Conservation (phyloP, 2,888 invertebrate species). For the Ophion obscuratus region DNA sequence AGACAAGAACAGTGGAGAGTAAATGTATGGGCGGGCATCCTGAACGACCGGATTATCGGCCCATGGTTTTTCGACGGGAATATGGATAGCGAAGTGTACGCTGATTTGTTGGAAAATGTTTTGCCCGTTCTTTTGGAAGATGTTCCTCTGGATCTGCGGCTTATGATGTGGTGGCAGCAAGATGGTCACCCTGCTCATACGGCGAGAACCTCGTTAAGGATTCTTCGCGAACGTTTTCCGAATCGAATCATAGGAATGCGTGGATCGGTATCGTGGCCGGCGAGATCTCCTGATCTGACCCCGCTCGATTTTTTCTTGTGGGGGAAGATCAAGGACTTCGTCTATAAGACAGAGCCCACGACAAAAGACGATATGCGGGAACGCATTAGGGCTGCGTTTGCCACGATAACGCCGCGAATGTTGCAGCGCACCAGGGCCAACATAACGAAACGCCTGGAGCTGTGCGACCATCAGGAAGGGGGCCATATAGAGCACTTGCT, state of each 20-base stretch:
- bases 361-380: constrained; percentile 5
- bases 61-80: not conserved
- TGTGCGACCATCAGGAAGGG: not conserved
- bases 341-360: not conserved
- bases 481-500: not conserved
- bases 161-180: constrained; percentile 51
- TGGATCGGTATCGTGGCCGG: constrained; percentile 12
- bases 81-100: not conserved
- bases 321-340: constrained; percentile 22
- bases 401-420: not conserved
- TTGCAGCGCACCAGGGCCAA: not conserved
- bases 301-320: constrained; percentile 26
- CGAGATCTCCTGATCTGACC: constrained; percentile 30
- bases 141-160: constrained; percentile 22
- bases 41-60: not conserved
- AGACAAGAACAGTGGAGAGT: constrained; percentile 13
- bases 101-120: constrained; percentile 40
- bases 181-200: constrained; percentile 47
- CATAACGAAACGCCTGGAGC: not conserved
- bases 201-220: not conserved
- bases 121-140: constrained; percentile 21
- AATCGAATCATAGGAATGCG: not conserved
- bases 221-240: not conserved
- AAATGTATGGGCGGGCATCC: too few species aligned
- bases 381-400: constrained; percentile 8